Percentiles rank a stretch among this genome's conserved stretches.
phyloP scores from a whole-genome alignment of 2,888 invertebrate genomes.

The Alloplasta piceator region DNA sequence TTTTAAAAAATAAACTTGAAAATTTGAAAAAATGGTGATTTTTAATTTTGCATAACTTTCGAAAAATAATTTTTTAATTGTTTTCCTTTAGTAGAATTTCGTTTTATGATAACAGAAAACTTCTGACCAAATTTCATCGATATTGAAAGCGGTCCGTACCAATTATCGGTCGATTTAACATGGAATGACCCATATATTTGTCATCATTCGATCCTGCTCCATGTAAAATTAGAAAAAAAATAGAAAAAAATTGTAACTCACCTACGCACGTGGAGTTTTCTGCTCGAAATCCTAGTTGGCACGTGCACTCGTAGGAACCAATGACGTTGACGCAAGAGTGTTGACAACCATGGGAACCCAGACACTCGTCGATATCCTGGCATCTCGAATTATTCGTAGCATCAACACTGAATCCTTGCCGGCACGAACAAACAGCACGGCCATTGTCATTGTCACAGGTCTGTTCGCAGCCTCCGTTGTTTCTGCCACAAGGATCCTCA shows the following conservation, averaged over 20 bases:
- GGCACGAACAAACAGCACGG: conserved; percentile 74
- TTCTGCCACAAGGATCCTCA: conserved; percentile 70
- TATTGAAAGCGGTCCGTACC: too few species aligned
- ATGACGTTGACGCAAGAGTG: conserved; percentile 83
- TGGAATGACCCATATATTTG: too few species aligned
- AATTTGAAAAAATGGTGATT: too few species aligned
- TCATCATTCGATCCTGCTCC: conserved; percentile 6
- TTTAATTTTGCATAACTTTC: too few species aligned
- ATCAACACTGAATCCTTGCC: conserved; percentile 82
- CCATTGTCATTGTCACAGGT: conserved; percentile 72
- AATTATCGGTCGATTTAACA: too few species aligned
- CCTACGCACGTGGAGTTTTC: conserved; percentile 73
- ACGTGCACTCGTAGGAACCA: conserved; percentile 83
- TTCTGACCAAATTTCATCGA: too few species aligned
- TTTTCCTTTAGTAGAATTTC: too few species aligned
- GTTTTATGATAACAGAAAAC: too few species aligned
- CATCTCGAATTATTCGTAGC: conserved; percentile 75
- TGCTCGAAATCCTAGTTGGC: conserved; percentile 74
- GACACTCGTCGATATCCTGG: conserved; percentile 83
- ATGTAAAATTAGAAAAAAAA: not conserved
- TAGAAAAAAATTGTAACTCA: conserved; percentile 62
- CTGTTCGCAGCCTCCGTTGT: conserved; percentile 84
- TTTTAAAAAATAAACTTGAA: too few species aligned
- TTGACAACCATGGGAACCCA: conserved; percentile 81
- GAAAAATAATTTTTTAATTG: too few species aligned